Evolutionary conservation across 2,797 vertebrate species (phyloP).

Genomic region (Anguilla marmorata): DNA sequence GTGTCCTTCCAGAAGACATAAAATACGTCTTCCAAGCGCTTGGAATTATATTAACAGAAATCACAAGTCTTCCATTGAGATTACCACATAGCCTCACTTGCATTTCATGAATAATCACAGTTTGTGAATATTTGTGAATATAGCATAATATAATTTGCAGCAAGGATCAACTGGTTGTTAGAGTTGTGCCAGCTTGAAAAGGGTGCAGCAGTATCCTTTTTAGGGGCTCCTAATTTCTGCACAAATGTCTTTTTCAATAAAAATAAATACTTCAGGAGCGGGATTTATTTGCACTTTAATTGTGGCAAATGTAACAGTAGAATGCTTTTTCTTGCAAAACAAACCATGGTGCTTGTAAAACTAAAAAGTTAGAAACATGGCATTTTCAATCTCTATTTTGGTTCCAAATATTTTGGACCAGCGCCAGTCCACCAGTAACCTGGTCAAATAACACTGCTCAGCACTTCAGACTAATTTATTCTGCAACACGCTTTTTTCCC

Average conservation of each 20-base stretch:
- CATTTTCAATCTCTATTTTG: not conserved
- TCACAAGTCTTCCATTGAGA: not conserved
- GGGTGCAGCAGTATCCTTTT: not conserved
- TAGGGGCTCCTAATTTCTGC: not conserved
- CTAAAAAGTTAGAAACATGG: not conserved
- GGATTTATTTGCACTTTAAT: not conserved
- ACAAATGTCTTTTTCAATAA: not conserved
- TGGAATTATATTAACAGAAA: not conserved
- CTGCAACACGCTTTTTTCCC: not conserved
- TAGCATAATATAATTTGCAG: not conserved
- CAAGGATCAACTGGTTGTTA: not conserved
- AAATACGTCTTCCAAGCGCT: no score
- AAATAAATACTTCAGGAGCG: not conserved
- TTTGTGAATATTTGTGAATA: not conserved
- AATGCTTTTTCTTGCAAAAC: not conserved
- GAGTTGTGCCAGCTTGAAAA: not conserved
- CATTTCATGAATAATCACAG: not conserved
- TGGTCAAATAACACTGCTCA: not conserved
- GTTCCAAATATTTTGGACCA: not conserved
- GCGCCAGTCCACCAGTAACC: not conserved
- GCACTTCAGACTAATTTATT: not conserved
- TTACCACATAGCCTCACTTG: not conserved
- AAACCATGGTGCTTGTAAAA: not conserved
- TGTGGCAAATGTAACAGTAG: not conserved
- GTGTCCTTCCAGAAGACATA: not conserved